phyloP scores from a whole-genome alignment of 2,888 invertebrate species.

The Cosmia pyralina region DNA sequence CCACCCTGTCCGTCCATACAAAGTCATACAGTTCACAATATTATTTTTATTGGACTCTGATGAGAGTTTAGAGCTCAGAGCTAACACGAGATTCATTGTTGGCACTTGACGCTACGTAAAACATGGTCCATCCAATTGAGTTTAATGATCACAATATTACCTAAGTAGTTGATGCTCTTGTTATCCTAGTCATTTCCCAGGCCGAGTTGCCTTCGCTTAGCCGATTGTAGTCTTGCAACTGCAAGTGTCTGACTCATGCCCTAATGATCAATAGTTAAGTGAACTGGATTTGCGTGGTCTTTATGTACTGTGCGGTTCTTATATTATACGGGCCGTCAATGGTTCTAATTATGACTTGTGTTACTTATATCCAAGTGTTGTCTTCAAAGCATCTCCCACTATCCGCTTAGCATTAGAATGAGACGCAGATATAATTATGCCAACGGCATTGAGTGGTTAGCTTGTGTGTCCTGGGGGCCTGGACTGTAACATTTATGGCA shows the following conservation, averaged over 20 bases:
- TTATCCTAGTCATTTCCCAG: conserved; percentile 47
- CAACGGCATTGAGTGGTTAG: no score
- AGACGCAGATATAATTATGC: no score
- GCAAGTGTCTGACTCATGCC: conserved; percentile 21
- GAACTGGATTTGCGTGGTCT: conserved; percentile 6
- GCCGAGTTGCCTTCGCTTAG: conserved; percentile 19
- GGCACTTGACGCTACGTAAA: conserved; percentile 59
- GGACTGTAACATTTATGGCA: no score
- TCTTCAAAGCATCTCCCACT: no score
- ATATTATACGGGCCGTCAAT: not conserved
- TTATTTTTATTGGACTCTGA: conserved; percentile 43
- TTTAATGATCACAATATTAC: conserved; percentile 60
- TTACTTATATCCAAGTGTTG: not conserved
- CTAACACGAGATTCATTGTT: conserved; percentile 49
- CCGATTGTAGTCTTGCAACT: conserved; percentile 3
- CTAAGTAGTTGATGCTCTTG: conserved; percentile 38
- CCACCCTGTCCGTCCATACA: conserved; percentile 12
- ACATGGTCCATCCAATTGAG: conserved; percentile 53
- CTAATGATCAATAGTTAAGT: conserved; percentile 14
- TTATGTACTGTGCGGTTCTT: not conserved
- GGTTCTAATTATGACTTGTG: not conserved
- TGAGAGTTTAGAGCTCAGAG: conserved; percentile 40
- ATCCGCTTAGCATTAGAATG: not conserved
- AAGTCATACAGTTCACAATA: conserved; percentile 2
- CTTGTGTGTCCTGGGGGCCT: no score